Evolutionary conservation across 2,797 vertebrate genomes (phyloP), one percentile per base, ranked within the genome.

Genomic region (Sandelia bainsii): DNA sequence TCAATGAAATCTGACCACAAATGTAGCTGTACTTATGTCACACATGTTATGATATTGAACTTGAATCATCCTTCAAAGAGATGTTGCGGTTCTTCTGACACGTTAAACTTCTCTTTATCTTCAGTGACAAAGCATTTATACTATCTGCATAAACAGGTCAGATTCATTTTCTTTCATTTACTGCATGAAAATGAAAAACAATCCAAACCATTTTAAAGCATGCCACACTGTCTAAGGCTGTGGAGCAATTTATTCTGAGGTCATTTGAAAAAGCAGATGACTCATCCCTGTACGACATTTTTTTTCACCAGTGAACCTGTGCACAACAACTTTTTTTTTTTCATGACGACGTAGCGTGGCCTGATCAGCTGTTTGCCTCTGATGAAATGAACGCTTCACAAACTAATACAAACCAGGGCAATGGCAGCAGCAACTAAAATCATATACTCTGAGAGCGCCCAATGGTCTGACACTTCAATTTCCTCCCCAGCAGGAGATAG

Each of bases 401-500:
- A 81, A 85, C 80, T 87, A 70, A 89, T 85, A 83, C 74, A 80
- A 84, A 70, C 72, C 76, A 45, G 45, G 62, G 53, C 88, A 68
- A 82, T 67, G 83, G 85, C 88, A 77, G 80, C 72, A 50, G 76
- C 79, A 66, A 77, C 85, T 86, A 83, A 85, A 93, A 91, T 91
- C 89, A 84, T 87, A 89, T 75, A 89, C 81, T 86, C 77, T 27
- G 78, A 85, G 63, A 78, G 83, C 65, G 62, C 81, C 87, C 87
- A 82, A 69, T 76, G 80, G 86, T 77, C 86, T 92, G 92, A 93
- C 92, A 93, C 91, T 92, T 93, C 91, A 90, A 94, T 94, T 93
- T 93, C 90, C 89, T 91, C 76, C 87, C 72, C 83, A 73, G 89
- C 56, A 62, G 89, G 90, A 92, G 88, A 92, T 91, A 87, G 83